Evolutionary conservation across 2,797 vertebrate genomes (phyloP).

Genomic region (Uromys caudimaculatus): DNA sequence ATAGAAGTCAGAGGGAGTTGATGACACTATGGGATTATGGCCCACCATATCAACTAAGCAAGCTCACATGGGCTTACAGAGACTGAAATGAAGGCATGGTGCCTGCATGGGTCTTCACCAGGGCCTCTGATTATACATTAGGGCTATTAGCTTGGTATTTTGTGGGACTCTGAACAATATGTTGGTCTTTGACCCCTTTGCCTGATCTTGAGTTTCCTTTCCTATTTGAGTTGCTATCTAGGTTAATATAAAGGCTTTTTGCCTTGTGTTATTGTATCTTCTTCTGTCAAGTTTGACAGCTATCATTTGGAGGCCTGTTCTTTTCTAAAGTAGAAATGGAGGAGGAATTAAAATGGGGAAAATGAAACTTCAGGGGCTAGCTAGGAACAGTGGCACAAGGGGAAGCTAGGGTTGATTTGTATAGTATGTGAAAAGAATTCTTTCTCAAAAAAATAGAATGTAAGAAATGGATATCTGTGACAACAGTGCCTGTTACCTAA

Average conservation of each 20-base stretch:
- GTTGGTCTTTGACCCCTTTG: background rate
- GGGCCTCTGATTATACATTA: background rate
- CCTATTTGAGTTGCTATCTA: background rate
- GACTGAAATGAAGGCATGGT: background rate
- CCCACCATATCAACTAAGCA: background rate
- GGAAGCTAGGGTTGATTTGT: background rate
- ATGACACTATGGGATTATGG: background rate
- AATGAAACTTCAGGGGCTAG: background rate
- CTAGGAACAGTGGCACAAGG: background rate
- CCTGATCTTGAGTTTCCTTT: background rate
- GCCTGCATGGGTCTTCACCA: background rate
- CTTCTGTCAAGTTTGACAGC: no score
- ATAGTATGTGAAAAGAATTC: background rate
- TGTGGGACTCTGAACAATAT: no score
- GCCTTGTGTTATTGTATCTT: background rate
- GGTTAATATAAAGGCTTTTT: background rate
- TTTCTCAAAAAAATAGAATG: background rate
- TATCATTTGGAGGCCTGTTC: no score
- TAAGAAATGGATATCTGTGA: background rate
- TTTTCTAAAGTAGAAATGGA: background rate
- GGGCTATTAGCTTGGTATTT: background rate
- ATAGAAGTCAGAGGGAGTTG: background rate
- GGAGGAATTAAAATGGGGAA: background rate
- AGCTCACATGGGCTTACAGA: background rate
- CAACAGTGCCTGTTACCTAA: background rate